These are phyloP conservation scores for Gymnothorax reevesii DNA, from an alignment of 2,797 vertebrate genomes.

Conservation along the genomic window DNA sequence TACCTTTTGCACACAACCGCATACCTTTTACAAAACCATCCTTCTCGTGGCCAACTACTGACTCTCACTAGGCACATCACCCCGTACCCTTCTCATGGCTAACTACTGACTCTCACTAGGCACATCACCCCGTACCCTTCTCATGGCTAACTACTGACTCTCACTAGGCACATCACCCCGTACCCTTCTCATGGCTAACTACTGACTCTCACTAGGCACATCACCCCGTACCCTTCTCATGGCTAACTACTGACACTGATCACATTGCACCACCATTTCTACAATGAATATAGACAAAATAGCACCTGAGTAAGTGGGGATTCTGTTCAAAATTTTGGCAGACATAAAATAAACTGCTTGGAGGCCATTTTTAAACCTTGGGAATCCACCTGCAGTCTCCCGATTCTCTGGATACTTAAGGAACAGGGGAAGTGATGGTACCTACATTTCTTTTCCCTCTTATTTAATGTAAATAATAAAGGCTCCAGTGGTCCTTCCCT, in stretches of 20 bases:
- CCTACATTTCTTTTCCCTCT: neutral
- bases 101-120: no score
- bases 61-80: no score
- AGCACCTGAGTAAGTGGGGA: neutral
- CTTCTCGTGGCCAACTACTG: no score
- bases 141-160: no score
- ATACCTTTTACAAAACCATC: no score
- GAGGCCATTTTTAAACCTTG: neutral
- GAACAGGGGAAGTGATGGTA: neutral
- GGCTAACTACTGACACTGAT: neutral
- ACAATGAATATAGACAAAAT: neutral
- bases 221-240: neutral
- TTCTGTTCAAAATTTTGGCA: neutral
- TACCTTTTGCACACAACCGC: no score
- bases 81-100: no score
- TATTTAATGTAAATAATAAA: neutral
- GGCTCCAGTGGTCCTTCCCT: neutral
- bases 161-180: neutral
- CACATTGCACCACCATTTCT: neutral
- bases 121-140: neutral
- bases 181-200: neutral
- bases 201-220: neutral
- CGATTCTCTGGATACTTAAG: neutral
- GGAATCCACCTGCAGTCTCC: neutral
- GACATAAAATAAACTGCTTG: neutral